Conservation (phyloP, 1,140 invertebrate species). For the Drosophila virilis region DNA sequence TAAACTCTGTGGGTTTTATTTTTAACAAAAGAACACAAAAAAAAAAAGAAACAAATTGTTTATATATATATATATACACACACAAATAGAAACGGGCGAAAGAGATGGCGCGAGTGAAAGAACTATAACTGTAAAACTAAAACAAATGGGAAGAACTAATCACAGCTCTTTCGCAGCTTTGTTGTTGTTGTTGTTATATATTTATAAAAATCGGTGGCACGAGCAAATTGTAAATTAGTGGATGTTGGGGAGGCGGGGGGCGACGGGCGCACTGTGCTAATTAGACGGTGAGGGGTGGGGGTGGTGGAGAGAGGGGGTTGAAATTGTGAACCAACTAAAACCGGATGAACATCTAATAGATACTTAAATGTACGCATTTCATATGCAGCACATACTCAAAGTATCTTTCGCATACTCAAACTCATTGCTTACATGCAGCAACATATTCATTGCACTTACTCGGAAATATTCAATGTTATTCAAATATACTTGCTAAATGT, state of each 20-base stretch:
- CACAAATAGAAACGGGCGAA: conserved; percentile 37
- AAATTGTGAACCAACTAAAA: conserved; percentile 1
- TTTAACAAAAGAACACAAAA: conserved; percentile 49
- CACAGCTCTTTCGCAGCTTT: conserved; percentile 33
- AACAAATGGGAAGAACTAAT: conserved; percentile 49
- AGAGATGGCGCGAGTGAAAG: background rate
- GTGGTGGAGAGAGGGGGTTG: too few species aligned
- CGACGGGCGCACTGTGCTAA: conserved; percentile 15
- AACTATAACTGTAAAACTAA: conserved; percentile 3
- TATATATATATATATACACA: conserved; percentile 4
- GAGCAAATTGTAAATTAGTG: conserved; percentile 72
- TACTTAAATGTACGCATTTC: background rate
- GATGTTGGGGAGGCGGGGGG: too few species aligned
- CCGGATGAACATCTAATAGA: background rate
- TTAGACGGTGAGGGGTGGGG: background rate
- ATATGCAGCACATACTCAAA: background rate
- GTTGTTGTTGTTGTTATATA: conserved; percentile 28
- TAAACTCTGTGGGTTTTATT: conserved; percentile 78
- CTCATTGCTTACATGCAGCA: too few species aligned
- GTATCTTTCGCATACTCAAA: too few species aligned
- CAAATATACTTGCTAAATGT: background rate
- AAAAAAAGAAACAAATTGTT: background rate
- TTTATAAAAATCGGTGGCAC: conserved; percentile 61
- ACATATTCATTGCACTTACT: too few species aligned
- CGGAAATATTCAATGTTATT: background rate